phyloP scores from a whole-genome alignment of 2,113 vertebrate species.

The Salvelinus alpinus region DNA sequence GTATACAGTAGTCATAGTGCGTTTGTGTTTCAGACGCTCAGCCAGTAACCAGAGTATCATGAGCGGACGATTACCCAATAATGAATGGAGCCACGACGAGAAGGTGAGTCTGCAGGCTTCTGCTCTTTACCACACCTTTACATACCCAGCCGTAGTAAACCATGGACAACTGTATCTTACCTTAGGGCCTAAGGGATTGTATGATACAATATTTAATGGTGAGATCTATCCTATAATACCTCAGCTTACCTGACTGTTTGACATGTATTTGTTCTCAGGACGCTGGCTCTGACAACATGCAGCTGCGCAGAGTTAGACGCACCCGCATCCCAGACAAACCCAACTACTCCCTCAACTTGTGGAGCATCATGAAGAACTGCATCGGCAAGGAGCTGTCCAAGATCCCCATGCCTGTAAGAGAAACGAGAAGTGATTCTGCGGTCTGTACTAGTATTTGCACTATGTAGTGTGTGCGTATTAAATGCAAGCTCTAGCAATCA shows the following conservation, averaged over 20 bases:
- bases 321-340: constrained; percentile 74
- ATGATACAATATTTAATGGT: too few species aligned
- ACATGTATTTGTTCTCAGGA: constrained; percentile 47
- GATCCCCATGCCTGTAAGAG: constrained; percentile 91
- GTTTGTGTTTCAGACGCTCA: constrained; percentile 73
- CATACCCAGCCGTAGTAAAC: neutral
- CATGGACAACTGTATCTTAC: neutral
- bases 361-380: constrained; percentile 85
- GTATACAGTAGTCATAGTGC: constrained; percentile 5
- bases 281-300: constrained; percentile 65
- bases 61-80: constrained; percentile 78
- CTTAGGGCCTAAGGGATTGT: too few species aligned
- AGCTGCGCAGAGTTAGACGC: constrained; percentile 64
- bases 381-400: constrained; percentile 95
- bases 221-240: too few species aligned
- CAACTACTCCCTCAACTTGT: constrained; percentile 75
- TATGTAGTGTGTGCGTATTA: too few species aligned
- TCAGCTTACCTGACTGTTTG: too few species aligned
- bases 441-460: neutral
- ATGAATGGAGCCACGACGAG: constrained; percentile 85
- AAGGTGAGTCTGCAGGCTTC: constrained; percentile 71
- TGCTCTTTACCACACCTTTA: neutral
- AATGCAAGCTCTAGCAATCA: too few species aligned
- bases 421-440: neutral
- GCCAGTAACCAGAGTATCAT: constrained; percentile 82